Conservation (phyloP, 2,797 vertebrate genomes). For the Echeneis naucrates region DNA sequence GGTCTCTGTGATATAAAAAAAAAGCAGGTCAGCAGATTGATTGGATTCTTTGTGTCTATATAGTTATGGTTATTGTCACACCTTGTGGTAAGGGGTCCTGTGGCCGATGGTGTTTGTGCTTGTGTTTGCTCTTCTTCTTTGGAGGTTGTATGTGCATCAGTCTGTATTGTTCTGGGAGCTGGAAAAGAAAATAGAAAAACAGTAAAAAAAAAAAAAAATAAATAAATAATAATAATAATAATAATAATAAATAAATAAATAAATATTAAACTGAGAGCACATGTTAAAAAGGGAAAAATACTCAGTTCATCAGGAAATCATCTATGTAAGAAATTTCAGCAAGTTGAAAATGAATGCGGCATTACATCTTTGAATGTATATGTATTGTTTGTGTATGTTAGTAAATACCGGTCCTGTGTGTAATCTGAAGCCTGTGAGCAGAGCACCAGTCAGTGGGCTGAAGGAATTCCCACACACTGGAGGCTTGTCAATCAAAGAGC, state of each 20-base stretch:
- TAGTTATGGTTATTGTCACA: conserved; percentile 54
- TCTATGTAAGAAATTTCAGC: background rate
- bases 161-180: conserved; percentile 97
- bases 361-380: background rate
- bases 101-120: conserved; percentile 94
- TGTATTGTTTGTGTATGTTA: conserved; percentile 10
- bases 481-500: conserved; percentile 96
- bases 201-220: no score
- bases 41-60: background rate
- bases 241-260: no score
- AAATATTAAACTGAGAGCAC: background rate
- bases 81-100: conserved; percentile 97
- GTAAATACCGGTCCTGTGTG: conserved; percentile 93
- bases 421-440: conserved; percentile 95
- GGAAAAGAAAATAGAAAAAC: conserved; percentile 28
- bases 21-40: conserved; percentile 7
- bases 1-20: conserved; percentile 85
- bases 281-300: background rate
- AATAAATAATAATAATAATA: no score
- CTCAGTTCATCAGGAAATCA: background rate
- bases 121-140: conserved; percentile 98
- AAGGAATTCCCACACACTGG: conserved; percentile 97
- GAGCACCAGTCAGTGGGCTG: conserved; percentile 93
- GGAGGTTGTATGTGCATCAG: conserved; percentile 98
- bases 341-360: background rate